Evolutionary conservation across 1,140 invertebrate species (phyloP), one percentile per base, ranked within the genome.

Genomic region (Neodiprion fabricii): DNA sequence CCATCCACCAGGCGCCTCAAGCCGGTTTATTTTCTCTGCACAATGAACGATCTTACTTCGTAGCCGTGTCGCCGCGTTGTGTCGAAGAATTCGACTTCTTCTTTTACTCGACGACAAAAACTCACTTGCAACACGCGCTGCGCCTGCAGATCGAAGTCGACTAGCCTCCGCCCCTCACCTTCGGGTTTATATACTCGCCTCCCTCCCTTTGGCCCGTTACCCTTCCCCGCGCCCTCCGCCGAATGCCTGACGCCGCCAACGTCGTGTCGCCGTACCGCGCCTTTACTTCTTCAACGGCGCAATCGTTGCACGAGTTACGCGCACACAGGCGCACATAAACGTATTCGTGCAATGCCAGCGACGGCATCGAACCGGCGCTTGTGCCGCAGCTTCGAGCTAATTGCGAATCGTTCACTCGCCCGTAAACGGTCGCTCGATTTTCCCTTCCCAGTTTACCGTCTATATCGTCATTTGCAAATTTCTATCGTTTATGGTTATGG

Each of bases 91-190:
- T 40, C 28, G 28, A 40, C 28, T 40, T 40, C 53, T 14, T 53
- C n/a, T 61, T 61, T 3, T 61, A 61, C n/a, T 61, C 53, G 53
- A 14, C 53, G n/a, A 12, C 53, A 17, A 17, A 17, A 61, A 61
- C n/a, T 61, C n/a, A 61, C 53, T 12, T 12, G 11, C 53, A 9
- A 61, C 53, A 61, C 53, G 53, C 53, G 0, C 53, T 14, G 53
- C 40, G 40, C 14, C 72, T 72, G 72, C 73, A 73, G 78, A 81
- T 82, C 79, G 77, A 79, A 84, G 82, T 83, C 83, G 80, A 87
- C 85, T 87, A 84, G 82, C 80, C 81, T 82, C 83, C 83, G 84
- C 85, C 85, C 85, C 86, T 85, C 85, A 84, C 85, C 84, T 84
- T 84, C 77, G 74, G 70, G 70, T 48, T 77, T 80, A 83, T 86